Evolutionary conservation across 1,140 invertebrate species (phyloP), one percentile per base, ranked within the genome.

Genomic region (Conus betulinus): DNA sequence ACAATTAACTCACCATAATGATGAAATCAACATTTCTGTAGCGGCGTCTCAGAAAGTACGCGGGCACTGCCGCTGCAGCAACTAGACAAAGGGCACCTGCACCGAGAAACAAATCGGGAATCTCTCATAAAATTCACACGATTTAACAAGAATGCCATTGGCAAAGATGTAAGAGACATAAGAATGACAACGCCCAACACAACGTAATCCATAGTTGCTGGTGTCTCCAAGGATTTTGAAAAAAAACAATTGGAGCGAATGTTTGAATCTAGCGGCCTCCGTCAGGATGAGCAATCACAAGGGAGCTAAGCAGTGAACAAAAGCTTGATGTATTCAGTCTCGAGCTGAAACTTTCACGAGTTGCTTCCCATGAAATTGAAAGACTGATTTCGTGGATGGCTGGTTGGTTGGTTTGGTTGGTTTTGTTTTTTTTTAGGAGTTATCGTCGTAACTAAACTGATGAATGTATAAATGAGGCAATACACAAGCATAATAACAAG

Each of bases 1-100:
- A 52, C 6, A 52, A 52, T 10, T 78, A 3, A 87, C 88, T 90
- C 90, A 93, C 92, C 92, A 84, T 91, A 93, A 92, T 91, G 13
- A 93, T 57, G 8, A 89, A 90, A 71, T 93, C 91, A 17, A 89
- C 84, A 53, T 90, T 92, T 39, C 82, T n/a, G 17, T 84, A 89
- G 63, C 85, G 71, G 0, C 88, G 71, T 82, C 88, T 84, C 17
- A 91, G 81, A 67, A 90, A 71, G 15, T 88, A 63, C 3, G 83
- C 87, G 53, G 71, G 81, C 39, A 84, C 57, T 55, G 87, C 39
- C 87, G 76, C 71, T 79, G 85, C 87, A 23, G 89, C 74, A 15
- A 63, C 60, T 39, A 92, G 60, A 39, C 88, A 88, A 25, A 91
- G 67, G 17, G 89, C 74, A 0, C 92, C 92, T 23, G 90, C 85